Conservation (phyloP, 2,888 invertebrate species). For the Pterobdella sp. region DNA sequence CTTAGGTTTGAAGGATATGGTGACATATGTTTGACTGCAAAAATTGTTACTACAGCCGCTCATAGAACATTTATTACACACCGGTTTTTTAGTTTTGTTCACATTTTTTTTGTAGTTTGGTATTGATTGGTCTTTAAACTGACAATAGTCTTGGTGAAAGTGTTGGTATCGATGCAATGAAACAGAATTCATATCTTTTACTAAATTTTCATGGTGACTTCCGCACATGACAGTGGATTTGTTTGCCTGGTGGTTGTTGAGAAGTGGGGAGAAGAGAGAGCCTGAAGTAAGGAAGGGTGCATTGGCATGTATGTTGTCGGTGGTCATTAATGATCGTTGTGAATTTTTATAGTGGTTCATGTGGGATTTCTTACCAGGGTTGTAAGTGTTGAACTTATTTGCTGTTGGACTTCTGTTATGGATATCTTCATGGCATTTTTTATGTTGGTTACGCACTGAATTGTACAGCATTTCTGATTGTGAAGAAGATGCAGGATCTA, state of each 20-base stretch:
- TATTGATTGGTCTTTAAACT: no score
- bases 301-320: not conserved
- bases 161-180: conserved; percentile 14
- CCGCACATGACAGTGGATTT: not conserved
- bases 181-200: no score
- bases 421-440: not conserved
- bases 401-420: not conserved
- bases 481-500: not conserved
- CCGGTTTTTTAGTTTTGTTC: no score
- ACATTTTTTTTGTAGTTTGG: no score
- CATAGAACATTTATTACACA: no score
- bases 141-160: conserved; percentile 17
- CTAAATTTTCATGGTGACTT: not conserved
- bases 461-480: not conserved
- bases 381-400: not conserved
- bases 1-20: no score
- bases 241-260: conserved; percentile 11
- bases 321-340: conserved; percentile 6
- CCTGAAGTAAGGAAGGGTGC: conserved; percentile 22
- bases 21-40: no score
- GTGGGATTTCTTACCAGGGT: not conserved
- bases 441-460: not conserved
- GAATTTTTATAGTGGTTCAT: not conserved
- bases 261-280: conserved; percentile 22
- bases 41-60: no score